phyloP scores from a whole-genome alignment of 2,888 invertebrate species.

The Notocelia uddmanniana region DNA sequence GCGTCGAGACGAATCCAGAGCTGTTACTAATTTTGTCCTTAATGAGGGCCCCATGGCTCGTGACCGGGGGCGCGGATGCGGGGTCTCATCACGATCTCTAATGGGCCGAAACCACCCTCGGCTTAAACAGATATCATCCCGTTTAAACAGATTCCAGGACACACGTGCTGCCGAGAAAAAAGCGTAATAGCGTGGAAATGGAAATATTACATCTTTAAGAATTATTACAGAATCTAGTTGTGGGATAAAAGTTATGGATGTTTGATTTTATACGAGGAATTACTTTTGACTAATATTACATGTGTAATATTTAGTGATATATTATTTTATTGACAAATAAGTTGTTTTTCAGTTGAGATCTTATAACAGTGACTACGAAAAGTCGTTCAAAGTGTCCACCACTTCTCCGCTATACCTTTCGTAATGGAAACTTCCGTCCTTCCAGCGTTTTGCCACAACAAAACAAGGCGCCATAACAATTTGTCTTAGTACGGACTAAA shows the following conservation, averaged over 20 bases:
- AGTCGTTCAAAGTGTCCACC: neutral
- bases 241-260: neutral
- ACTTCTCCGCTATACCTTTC: neutral
- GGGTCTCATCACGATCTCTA: constrained; percentile 76
- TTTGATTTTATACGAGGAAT: neutral
- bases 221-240: neutral
- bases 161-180: constrained; percentile 53
- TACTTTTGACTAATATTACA: neutral
- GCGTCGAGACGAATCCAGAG: constrained; percentile 65
- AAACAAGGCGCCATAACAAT: constrained; percentile 63
- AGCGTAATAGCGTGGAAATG: neutral
- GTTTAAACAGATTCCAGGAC: constrained; percentile 62
- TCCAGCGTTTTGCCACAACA: constrained; percentile 15
- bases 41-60: constrained; percentile 71
- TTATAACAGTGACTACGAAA: neutral
- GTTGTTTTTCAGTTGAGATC: neutral
- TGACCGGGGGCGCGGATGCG: constrained; percentile 76
- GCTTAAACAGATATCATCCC: constrained; percentile 71
- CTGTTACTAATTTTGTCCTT: constrained; percentile 72
- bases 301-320: too few relatives aligned
- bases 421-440: neutral
- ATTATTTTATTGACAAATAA: neutral
- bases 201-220: neutral
- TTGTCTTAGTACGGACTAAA: constrained; percentile 69
- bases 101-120: constrained; percentile 73